Conservation (phyloP, 1,140 invertebrate species). For the Panulirus ornatus region DNA sequence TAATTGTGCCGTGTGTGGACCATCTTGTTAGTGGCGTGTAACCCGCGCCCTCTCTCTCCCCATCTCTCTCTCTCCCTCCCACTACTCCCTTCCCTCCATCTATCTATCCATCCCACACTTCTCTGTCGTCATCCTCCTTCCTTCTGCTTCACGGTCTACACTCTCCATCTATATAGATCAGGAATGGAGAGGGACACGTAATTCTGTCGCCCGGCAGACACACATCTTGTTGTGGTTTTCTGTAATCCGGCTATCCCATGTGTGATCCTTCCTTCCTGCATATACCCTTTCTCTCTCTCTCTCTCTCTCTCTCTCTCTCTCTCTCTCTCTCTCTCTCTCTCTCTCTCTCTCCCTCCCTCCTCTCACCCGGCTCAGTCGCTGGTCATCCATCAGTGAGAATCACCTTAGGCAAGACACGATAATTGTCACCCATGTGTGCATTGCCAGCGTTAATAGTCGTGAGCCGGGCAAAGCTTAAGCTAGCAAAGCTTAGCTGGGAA, state of each 20-base stretch:
- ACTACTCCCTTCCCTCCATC: not conserved
- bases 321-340: not conserved
- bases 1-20: too few relatives aligned
- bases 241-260: too few relatives aligned
- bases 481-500: not conserved
- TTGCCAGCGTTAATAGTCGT: not conserved
- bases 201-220: too few relatives aligned
- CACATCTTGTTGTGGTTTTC: too few relatives aligned
- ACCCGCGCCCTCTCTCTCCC: not conserved
- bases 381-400: slow-evolving; percentile 16
- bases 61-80: not conserved
- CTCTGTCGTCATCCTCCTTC: not conserved
- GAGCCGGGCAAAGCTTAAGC: not conserved
- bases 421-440: slow-evolving; percentile 9
- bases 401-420: slow-evolving; percentile 25
- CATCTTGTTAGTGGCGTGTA: too few relatives aligned
- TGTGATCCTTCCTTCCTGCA: too few relatives aligned
- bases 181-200: too few relatives aligned
- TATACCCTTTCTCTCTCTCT: not conserved
- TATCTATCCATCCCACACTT: not conserved
- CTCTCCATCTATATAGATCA: not conserved
- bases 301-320: not conserved
- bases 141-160: not conserved
- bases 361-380: not conserved
- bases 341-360: not conserved